Percentiles rank a stretch among this genome's conserved stretches.
Evolutionary conservation across 1,140 invertebrate species (phyloP).

Genomic region (Geopemphigus sp.): DNA sequence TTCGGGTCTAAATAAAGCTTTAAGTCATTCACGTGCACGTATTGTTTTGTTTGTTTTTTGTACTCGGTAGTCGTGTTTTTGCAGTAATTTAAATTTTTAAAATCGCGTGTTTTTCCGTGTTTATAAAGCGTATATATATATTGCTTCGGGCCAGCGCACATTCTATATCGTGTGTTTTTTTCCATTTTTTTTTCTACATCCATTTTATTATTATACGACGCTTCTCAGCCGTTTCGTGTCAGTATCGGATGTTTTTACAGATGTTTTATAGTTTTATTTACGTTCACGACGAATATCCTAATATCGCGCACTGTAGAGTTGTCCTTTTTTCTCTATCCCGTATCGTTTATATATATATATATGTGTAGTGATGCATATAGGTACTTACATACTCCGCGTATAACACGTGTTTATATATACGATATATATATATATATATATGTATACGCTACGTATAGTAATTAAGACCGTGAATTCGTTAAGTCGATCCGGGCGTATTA

Average conservation of each 20-base stretch:
- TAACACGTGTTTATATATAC: too few species aligned
- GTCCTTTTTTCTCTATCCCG: not conserved
- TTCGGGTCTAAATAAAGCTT: too few species aligned
- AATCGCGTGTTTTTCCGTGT: not conserved
- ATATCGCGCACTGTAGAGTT: not conserved
- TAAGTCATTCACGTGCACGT: too few species aligned
- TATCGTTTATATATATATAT: not conserved
- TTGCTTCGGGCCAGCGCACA: not conserved
- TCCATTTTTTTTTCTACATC: conserved; percentile 29
- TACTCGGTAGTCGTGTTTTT: not conserved
- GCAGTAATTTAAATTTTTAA: not conserved
- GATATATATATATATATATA: not conserved
- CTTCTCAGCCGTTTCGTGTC: conserved; percentile 16
- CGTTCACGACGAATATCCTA: conserved; percentile 32
- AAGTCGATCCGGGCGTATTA: too few species aligned
- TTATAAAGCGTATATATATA: too few species aligned
- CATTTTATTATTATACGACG: conserved; percentile 20
- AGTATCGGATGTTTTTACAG: conserved; percentile 35
- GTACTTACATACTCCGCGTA: too few species aligned
- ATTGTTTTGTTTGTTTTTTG: not conserved
- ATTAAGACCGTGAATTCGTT: too few species aligned
- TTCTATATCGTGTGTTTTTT: not conserved
- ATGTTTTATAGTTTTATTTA: conserved; percentile 44
- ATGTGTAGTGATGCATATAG: not conserved
- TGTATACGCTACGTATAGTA: too few species aligned